A percentile compares a stretch with the other conserved stretches of the same genome.
phyloP scores from a whole-genome alignment of 2,797 vertebrate genomes.

The Eulemur rubriventer region DNA sequence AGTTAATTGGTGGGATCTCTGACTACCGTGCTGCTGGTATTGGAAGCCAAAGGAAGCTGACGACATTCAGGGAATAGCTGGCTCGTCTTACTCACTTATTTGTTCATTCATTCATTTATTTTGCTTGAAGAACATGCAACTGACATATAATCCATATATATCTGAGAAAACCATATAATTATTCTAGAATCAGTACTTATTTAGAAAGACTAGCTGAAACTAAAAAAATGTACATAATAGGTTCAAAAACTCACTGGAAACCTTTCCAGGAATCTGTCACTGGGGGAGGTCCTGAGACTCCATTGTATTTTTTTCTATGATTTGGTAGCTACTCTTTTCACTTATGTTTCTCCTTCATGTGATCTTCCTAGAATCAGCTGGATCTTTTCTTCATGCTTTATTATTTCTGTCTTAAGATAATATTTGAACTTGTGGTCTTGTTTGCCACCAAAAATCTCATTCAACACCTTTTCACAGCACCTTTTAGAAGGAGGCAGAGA shows the following conservation, averaged over 20 bases:
- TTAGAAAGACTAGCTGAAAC: background rate
- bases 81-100: background rate
- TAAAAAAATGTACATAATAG: background rate
- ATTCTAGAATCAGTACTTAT: background rate
- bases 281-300: too few relatives aligned
- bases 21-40: background rate
- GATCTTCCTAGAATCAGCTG: background rate
- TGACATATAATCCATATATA: background rate
- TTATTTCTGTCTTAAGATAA: background rate
- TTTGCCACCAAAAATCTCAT: background rate
- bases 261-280: background rate
- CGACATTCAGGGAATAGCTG: background rate
- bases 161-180: background rate
- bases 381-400: background rate
- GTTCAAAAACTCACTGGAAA: background rate
- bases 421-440: background rate
- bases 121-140: background rate
- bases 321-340: background rate
- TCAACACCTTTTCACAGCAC: background rate
- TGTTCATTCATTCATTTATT: background rate
- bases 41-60: background rate
- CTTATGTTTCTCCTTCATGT: background rate
- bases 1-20: background rate
- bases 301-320: background rate
- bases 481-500: background rate